Evolutionary conservation across 2,888 invertebrate genomes (phyloP).

Genomic region (Incurvaria masculella): DNA sequence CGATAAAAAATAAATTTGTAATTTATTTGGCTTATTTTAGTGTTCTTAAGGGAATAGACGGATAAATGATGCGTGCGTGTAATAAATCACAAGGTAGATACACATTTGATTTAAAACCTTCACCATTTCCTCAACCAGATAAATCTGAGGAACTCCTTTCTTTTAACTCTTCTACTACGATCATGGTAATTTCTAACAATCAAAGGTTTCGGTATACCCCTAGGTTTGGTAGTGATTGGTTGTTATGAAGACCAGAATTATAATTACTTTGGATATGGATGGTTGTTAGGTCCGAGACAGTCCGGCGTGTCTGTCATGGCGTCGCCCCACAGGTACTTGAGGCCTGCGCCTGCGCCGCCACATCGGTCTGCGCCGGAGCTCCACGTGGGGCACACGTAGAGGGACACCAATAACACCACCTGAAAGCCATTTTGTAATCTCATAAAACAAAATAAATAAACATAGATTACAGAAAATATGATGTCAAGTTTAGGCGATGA

Average conservation of each 20-base stretch:
- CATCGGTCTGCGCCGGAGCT: slow-evolving; percentile 38
- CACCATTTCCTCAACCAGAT: no score
- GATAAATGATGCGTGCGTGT: no score
- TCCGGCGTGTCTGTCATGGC: slow-evolving; percentile 74
- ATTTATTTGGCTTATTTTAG: no score
- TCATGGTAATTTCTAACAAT: not conserved
- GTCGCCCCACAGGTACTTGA: slow-evolving; percentile 88
- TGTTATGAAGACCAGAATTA: not conserved
- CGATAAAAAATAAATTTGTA: no score
- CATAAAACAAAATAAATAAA: no score
- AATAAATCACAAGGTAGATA: no score
- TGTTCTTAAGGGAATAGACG: no score
- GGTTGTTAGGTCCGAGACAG: slow-evolving; percentile 79
- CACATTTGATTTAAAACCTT: no score
- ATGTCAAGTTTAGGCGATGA: no score
- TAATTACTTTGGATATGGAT: slow-evolving; percentile 76
- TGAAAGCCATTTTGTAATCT: not conserved
- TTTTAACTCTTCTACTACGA: no score
- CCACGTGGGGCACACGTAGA: not conserved
- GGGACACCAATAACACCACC: not conserved
- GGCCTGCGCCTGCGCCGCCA: slow-evolving; percentile 58
- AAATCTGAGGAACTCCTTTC: no score
- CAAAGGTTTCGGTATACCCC: slow-evolving; percentile 8
- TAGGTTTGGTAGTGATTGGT: not conserved
- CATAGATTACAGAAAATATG: no score